These are phyloP conservation scores for Endomychus coccineus DNA, from an alignment of 2,888 invertebrate genomes.

Conservation along the genomic window DNA sequence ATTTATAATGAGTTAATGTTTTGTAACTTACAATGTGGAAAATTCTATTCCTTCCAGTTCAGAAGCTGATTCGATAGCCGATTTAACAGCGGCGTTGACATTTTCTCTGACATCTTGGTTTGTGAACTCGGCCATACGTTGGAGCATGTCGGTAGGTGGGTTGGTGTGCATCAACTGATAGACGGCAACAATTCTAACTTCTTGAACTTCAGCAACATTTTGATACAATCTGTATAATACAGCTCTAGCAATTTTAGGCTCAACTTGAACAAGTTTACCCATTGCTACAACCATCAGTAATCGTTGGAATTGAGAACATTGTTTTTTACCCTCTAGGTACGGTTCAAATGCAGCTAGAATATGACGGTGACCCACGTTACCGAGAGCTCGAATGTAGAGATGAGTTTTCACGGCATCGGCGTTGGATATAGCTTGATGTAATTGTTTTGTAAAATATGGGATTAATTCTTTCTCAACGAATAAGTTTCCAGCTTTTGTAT, in stretches of 20 bases:
- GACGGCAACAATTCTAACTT: conserved; percentile 59
- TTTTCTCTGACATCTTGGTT: conserved; percentile 55
- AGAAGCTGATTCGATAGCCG: conserved; percentile 52
- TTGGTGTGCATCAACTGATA: conserved; percentile 53
- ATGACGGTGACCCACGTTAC: conserved; percentile 55
- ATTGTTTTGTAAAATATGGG: conserved; percentile 50
- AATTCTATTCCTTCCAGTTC: conserved; percentile 43
- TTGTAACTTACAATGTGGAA: conserved; percentile 49
- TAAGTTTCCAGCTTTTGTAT: conserved; percentile 44
- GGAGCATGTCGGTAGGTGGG: conserved; percentile 57
- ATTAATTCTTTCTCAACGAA: conserved; percentile 53
- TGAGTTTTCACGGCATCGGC: conserved; percentile 52
- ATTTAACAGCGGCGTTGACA: conserved; percentile 59
- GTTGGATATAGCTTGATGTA: conserved; percentile 49
- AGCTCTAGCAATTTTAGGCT: conserved; percentile 49
- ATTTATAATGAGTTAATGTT: too few relatives aligned
- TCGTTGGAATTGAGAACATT: conserved; percentile 55
- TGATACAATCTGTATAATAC: conserved; percentile 59
- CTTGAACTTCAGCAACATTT: conserved; percentile 57
- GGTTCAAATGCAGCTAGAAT: conserved; percentile 57
- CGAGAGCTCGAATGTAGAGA: conserved; percentile 57
- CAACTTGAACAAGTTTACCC: conserved; percentile 45
- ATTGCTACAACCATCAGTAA: conserved; percentile 55
- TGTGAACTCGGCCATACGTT: conserved; percentile 63
- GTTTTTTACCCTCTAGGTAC: conserved; percentile 56